Evolutionary conservation across 2,113 vertebrate species (phyloP).

Genomic region (Ramphastos sulfuratus): DNA sequence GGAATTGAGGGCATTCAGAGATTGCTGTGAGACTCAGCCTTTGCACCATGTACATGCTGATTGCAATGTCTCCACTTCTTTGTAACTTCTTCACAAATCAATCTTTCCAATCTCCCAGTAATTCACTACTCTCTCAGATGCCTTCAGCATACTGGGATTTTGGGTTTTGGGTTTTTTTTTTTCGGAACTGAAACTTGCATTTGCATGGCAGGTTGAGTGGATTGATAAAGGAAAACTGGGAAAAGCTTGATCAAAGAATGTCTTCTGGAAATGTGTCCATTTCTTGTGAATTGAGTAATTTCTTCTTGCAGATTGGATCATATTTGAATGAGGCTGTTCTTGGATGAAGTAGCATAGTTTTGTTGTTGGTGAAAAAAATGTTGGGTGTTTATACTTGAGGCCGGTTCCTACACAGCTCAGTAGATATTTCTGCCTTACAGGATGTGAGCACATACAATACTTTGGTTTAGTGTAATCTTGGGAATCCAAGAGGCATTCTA

Average conservation of each 20-base stretch:
- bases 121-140: conserved; percentile 60
- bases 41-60: conserved; percentile 29
- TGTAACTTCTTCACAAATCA: conserved; percentile 52
- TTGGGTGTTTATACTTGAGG: background rate
- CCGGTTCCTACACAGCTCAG: background rate
- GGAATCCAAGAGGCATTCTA: background rate
- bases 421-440: background rate
- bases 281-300: background rate
- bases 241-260: background rate
- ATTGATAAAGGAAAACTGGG: background rate
- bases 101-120: conserved; percentile 53
- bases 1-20: conserved; percentile 53
- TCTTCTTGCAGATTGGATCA: background rate
- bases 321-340: background rate
- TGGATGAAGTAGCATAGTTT: background rate
- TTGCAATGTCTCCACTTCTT: conserved; percentile 29
- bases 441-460: background rate
- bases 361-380: background rate
- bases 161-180: background rate
- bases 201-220: background rate
- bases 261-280: background rate
- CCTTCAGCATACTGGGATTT: conserved; percentile 34
- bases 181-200: background rate
- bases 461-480: background rate
- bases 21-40: background rate